Percentiles rank a stretch among this genome's conserved stretches.
These are phyloP conservation scores for Egretta garzetta DNA, from an alignment of 2,113 vertebrate genomes.

Conservation along the genomic window DNA sequence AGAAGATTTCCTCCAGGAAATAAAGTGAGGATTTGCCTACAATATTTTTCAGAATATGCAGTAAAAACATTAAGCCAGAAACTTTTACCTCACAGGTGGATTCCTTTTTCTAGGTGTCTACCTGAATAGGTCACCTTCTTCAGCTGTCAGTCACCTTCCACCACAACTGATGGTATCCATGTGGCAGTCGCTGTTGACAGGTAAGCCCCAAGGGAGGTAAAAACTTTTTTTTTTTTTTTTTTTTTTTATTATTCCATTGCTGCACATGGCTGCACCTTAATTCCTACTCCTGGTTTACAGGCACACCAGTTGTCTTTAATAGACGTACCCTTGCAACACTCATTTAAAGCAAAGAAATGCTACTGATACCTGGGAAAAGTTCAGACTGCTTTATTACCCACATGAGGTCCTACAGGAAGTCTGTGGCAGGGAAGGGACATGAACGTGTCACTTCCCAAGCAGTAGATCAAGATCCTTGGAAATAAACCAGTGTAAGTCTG, in stretches of 20 bases:
- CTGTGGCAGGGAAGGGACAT: neutral
- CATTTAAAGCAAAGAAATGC: neutral
- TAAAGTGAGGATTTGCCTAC: neutral
- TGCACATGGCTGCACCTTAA: neutral
- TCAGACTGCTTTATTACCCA: neutral
- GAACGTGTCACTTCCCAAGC: neutral
- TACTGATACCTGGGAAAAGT: neutral
- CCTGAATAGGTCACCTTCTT: neutral
- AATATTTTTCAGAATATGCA: neutral
- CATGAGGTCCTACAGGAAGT: neutral
- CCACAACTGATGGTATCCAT: neutral
- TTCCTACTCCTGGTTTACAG: neutral
- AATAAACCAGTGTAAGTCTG: neutral
- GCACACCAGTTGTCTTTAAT: neutral
- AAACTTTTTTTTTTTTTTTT: neutral
- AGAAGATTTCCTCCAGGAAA: neutral
- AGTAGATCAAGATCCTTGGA: neutral
- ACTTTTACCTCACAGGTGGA: neutral
- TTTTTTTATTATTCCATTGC: neutral
- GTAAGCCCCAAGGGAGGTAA: neutral
- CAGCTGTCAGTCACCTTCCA: neutral
- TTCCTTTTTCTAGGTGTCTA: neutral
- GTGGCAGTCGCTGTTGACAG: neutral
- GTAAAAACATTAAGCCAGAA: neutral
- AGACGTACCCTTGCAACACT: neutral